These are phyloP conservation scores for Alentia gelatinosa DNA, from an alignment of 2,888 invertebrate species.

Conservation along the genomic window DNA sequence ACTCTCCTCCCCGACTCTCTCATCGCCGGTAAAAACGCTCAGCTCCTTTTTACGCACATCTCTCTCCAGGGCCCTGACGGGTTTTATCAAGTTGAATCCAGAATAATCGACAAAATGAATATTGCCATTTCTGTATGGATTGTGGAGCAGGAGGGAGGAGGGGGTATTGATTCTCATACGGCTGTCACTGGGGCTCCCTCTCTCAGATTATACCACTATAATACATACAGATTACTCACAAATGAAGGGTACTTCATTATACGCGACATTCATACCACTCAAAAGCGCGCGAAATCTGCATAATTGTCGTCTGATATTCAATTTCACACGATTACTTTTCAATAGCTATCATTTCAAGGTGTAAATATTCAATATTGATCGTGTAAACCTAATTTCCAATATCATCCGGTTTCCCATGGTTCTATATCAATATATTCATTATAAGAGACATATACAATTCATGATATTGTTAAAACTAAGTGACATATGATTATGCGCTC, in stretches of 20 bases:
- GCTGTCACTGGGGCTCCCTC: background rate
- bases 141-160: background rate
- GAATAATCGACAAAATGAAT: constrained; percentile 54
- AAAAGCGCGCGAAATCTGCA: background rate
- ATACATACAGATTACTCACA: background rate
- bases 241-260: background rate
- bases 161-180: background rate
- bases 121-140: constrained; percentile 28
- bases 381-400: too few relatives aligned
- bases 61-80: background rate
- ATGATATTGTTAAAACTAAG: too few relatives aligned
- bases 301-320: background rate
- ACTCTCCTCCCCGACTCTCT: background rate
- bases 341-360: background rate
- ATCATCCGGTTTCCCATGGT: too few relatives aligned
- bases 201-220: background rate
- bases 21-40: constrained; percentile 32
- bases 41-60: background rate
- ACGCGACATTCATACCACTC: too few relatives aligned
- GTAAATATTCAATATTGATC: background rate
- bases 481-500: too few relatives aligned
- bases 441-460: too few relatives aligned
- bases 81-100: constrained; percentile 32
- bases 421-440: too few relatives aligned
- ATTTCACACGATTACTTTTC: background rate